A percentile compares a stretch with the other conserved stretches of the same genome.
These are phyloP conservation scores for Festucalex cinctus DNA, from an alignment of 2,113 vertebrate genomes.

Conservation along the genomic window DNA sequence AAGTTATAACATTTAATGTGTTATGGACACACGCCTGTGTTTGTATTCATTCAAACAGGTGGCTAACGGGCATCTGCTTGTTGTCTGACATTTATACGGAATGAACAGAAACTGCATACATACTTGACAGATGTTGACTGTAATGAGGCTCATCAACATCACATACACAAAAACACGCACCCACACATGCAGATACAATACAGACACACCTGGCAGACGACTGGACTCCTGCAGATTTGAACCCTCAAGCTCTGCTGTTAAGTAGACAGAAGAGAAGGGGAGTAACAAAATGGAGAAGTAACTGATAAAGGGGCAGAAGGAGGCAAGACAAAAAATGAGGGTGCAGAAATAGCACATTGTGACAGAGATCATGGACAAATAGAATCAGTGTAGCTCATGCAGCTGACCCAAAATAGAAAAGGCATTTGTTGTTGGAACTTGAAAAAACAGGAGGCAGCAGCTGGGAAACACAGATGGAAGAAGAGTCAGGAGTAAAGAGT, in stretches of 20 bases:
- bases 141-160: conserved; percentile 23
- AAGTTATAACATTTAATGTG: not conserved
- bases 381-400: conserved; percentile 13
- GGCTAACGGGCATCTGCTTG: conserved; percentile 18
- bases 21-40: not conserved
- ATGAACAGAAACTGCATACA: conserved; percentile 28
- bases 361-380: not conserved
- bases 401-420: conserved; percentile 35
- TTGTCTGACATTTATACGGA: conserved; percentile 37
- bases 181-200: not conserved
- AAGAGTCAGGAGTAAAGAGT: conserved; percentile 4
- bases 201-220: conserved; percentile 41
- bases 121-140: conserved; percentile 39
- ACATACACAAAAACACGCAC: conserved; percentile 1
- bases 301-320: conserved; percentile 16
- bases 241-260: conserved; percentile 51
- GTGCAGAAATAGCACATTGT: not conserved
- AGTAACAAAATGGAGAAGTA: conserved; percentile 18
- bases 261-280: conserved; percentile 53
- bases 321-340: conserved; percentile 14
- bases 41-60: conserved; percentile 15
- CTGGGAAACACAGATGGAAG: conserved; percentile 35
- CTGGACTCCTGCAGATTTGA: conserved; percentile 58
- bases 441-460: conserved; percentile 32
- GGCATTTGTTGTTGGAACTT: conserved; percentile 33